phyloP scores from a whole-genome alignment of 2,888 invertebrate species.

The Gortyna flavago region DNA sequence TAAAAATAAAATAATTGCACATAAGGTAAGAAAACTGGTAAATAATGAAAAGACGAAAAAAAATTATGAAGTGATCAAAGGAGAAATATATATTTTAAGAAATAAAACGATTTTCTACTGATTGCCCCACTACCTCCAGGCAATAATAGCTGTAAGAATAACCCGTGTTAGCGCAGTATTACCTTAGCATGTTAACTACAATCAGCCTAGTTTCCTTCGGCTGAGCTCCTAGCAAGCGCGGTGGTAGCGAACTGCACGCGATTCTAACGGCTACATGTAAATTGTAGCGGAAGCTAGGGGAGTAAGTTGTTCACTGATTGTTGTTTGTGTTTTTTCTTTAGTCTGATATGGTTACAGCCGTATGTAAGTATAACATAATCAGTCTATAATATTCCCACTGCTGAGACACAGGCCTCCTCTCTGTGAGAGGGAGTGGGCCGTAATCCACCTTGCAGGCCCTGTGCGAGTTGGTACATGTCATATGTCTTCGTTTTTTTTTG shows the following conservation, averaged over 20 bases:
- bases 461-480: background rate
- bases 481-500: background rate
- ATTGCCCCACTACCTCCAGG: background rate
- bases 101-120: background rate
- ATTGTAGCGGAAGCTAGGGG: slow-evolving; percentile 50
- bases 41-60: too few relatives aligned
- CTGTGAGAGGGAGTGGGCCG: background rate
- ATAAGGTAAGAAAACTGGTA: too few relatives aligned
- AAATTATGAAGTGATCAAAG: too few relatives aligned
- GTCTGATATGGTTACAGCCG: background rate
- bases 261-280: slow-evolving; percentile 52
- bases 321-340: background rate
- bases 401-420: background rate
- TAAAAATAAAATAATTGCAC: too few relatives aligned
- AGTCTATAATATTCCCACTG: background rate
- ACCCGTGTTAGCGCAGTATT: background rate
- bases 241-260: slow-evolving; percentile 57
- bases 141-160: background rate
- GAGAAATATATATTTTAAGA: too few relatives aligned
- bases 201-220: slow-evolving; percentile 37
- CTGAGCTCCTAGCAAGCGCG: slow-evolving; percentile 16
- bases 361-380: background rate
- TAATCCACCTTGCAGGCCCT: background rate
- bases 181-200: slow-evolving; percentile 22
- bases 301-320: slow-evolving; percentile 20